Evolutionary conservation across 2,888 invertebrate species (phyloP), one percentile per base, ranked within the genome.

Genomic region (Perdita meconis): DNA sequence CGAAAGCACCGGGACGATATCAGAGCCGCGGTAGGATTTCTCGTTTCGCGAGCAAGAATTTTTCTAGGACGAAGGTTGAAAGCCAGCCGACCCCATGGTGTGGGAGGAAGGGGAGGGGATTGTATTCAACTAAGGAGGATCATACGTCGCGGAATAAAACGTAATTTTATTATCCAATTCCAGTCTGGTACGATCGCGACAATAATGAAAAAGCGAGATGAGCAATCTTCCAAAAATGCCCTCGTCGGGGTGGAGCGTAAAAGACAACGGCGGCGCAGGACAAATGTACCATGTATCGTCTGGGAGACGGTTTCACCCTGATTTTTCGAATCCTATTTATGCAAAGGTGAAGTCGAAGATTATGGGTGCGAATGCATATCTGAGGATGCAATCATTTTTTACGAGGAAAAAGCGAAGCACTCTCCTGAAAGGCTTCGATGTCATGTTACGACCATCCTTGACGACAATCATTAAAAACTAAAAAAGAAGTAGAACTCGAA

Each of bases 161-260:
- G 26, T 67, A 59, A 66, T 72, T 72, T 53, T 53, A 72, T 67
- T 53, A 44, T 55, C 38, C 59, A 72, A 72, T 69, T 60, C 38
- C 38, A 16, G 16, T 8, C 12, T 16, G 19, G 6, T 30, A 30
- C n/a, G 38, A 59, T 67, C 59, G 59, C 50, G 38, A 34, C 67
- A 40, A 40, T 68, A 51, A 51, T 22, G 56, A 10, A 16, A 6
- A 34, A 22, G 2, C n/a, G 12, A 24, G 19, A 34, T 22, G 24
- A 10, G 24, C 55, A 61, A 73, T 66, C 47, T 30, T 47, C 30
- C 38, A 47, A n/a, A 57, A 56, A 73, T 8, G 50, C 22, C 13
- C 13, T 38, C 12, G 5, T 12, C 44, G 8, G n/a, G 1, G 13
- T 6, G 34, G 6, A 12, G 12, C 34, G 30, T 50, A 22, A 36